A percentile compares a stretch with the other conserved stretches of the same genome.
Conservation (phyloP, 2,113 vertebrate species). For the Odocoileus virginianus region DNA sequence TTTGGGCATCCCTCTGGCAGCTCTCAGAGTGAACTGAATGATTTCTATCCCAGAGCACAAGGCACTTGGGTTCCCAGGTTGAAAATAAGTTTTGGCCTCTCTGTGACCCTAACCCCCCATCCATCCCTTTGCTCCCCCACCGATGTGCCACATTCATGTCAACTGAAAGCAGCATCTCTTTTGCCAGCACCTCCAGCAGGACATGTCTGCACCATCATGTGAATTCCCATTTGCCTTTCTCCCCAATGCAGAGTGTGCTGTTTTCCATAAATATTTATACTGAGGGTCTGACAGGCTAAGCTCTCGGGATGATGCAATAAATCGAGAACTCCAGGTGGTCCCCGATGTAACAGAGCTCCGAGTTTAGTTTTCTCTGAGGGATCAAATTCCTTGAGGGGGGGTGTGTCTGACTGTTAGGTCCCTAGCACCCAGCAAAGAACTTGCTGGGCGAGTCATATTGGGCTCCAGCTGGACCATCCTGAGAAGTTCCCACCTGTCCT, state of each 20-base stretch:
- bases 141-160: accelerated
- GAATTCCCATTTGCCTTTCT: neutral
- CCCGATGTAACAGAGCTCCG: neutral
- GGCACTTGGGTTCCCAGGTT: neutral
- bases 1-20: neutral
- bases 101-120: neutral
- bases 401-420: neutral
- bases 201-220: neutral
- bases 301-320: neutral
- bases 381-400: neutral
- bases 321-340: neutral
- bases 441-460: neutral
- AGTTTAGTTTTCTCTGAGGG: neutral
- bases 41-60: neutral
- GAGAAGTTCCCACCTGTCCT: too few relatives aligned
- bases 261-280: neutral
- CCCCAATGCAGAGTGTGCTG: neutral
- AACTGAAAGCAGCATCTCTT: too few relatives aligned
- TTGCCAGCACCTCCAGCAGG: neutral
- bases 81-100: neutral
- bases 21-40: neutral
- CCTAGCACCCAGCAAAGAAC: neutral
- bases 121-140: neutral
- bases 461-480: neutral
- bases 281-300: neutral